Base-by-base conservation (phyloP, 1,140 invertebrate genomes). In the Pantala flavescens region DNA sequence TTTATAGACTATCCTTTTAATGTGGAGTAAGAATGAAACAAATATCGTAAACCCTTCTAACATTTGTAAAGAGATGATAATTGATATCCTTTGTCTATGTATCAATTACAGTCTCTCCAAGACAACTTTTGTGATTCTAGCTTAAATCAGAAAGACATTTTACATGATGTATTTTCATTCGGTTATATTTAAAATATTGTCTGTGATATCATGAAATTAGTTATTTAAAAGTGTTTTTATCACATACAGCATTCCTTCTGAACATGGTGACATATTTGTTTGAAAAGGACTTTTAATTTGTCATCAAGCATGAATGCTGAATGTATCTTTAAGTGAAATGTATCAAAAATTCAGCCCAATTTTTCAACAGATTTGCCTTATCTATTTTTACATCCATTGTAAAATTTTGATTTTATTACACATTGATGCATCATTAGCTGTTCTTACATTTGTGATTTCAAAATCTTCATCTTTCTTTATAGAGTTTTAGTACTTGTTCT, bases 81-180 rank as follows among this genome's bases (percentile, higher is more conserved):
- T 36, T 36, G 28, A 36, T 36, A 5, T 2, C 28, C 28, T 36
- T 36, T 5, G 28, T 36, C 28, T 36, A 9, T 19, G 49, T 63
- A 21, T 63, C 49, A 63, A 19, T 63, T 63, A 7, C 3, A 63
- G 49, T 63, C 49, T 63, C 49, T 19, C 2, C n/a, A 63, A 63
- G 49, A 63, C 49, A 63, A 21, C n/a, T 63, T 63, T 63, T 63
- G 49, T 63, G 49, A 63, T 63, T 63, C 49, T 63, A 63, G 49
- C n/a, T 63, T 19, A 19, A 63, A 19, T 63, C 49, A 63, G 14
- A 63, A 63, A 63, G 49, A 63, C 49, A 63, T 19, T 19, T 19
- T 63, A 36, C 28, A 36, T 3, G 49, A 63, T 63, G n/a, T 63
- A 63, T 63, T 63, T 63, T 63, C 14, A 63, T 63, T 63, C 12